Percentiles rank a stretch among this genome's conserved stretches.
phyloP scores from a whole-genome alignment of 2,797 vertebrate genomes.

The Enteromius mattozi region DNA sequence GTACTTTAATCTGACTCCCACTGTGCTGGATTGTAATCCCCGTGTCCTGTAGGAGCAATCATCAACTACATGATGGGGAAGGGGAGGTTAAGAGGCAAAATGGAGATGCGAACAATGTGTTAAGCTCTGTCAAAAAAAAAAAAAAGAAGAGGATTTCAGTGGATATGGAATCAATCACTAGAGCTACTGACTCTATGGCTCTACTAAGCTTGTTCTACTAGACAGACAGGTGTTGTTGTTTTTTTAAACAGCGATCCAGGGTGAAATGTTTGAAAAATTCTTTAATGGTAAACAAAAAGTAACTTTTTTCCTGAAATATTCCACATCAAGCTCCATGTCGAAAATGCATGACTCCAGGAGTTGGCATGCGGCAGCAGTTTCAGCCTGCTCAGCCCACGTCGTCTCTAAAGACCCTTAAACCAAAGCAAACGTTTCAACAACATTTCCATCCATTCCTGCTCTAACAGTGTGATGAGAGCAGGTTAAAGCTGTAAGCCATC shows the following conservation, averaged over 20 bases:
- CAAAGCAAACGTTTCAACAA: conserved; percentile 50
- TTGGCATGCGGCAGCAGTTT: conserved; percentile 23
- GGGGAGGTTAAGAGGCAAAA: background rate
- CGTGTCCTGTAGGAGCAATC: conserved; percentile 21
- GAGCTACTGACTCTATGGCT: conserved; percentile 12
- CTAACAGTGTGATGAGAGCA: conserved; percentile 51
- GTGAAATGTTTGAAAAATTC: background rate
- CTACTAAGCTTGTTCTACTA: conserved; percentile 8
- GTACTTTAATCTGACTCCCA: conserved; percentile 58
- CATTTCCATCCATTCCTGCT: conserved; percentile 46
- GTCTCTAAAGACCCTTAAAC: conserved; percentile 46
- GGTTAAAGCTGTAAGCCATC: conserved; percentile 60
- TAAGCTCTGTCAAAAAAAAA: background rate
- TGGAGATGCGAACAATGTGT: conserved; percentile 5
- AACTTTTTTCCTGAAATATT: conserved; percentile 49
- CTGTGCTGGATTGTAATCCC: conserved; percentile 30
- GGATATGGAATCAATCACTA: conserved; percentile 43
- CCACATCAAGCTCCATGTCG: conserved; percentile 44
- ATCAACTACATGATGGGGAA: background rate
- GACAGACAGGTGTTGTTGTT: background rate
- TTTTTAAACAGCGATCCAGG: background rate
- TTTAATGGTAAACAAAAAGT: conserved; percentile 37
- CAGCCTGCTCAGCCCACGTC: conserved; percentile 31
- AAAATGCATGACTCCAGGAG: conserved; percentile 34
- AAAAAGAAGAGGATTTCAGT: background rate